Base-by-base conservation (phyloP, 2,888 invertebrate species). In the Arge pagana region DNA sequence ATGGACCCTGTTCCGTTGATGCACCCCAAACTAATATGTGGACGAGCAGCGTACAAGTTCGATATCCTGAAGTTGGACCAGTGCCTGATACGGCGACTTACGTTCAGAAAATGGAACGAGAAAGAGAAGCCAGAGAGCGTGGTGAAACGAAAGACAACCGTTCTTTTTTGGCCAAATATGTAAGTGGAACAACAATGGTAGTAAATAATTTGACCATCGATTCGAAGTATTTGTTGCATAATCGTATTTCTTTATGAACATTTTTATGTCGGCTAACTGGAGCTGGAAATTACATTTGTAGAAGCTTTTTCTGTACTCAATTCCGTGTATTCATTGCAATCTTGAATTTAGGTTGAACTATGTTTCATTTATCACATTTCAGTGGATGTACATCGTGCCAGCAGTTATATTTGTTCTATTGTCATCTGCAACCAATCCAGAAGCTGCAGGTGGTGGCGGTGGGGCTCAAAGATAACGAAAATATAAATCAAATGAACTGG, bases 311-410 rank as follows among this genome's bases (percentile, higher is more conserved):
- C 35, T 19, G 26, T 48, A 41, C 21, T 18, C 10, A 19, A 28
- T 42, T 33, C 5, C 21, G 19, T 45, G 52, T 16, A 50, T 45
- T 52, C 40, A 28, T 52, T 51, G 35, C 24, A 6, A 40, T 8
- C 15, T 24, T 45, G 18, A 15, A 13, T 40, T 31, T 4, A 26
- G n/a, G 36, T 16, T 11, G 16, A 15, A 31, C 13, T 21, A 26
- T 54, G 21, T 16, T n/a, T 11, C 33, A 51, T 30, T n/a, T n/a
- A n/a, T n/a, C n/a, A 58, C 64, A 76, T 90, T 85, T 60, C 83
- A 96, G 96, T 98, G 97, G 97, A 97, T 98, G 94, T 98, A 97
- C 78, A 95, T 98, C 65, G 89, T 98, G 36, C 96, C 97, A 4
- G 86, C 95, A 23, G 88, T 93, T 41, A 86, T 98, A 59, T 87